Conservation (phyloP, 2,113 vertebrate species). For the Stomatorhinus ivindoensis region DNA sequence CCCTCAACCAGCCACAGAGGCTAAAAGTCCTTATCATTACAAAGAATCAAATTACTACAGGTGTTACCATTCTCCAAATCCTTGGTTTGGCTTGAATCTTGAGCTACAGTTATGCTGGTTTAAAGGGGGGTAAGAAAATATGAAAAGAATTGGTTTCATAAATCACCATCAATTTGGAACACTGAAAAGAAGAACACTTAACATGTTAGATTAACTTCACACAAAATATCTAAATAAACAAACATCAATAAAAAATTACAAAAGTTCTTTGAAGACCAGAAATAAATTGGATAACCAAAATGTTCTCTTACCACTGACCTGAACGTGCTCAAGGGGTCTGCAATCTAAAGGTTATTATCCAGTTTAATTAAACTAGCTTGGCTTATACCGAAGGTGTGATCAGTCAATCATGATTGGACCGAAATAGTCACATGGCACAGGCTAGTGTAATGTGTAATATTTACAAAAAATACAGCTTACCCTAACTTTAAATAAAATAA, state of each 20-base stretch:
- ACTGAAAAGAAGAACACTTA: neutral
- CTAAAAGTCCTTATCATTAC: neutral
- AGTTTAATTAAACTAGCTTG: too few relatives aligned
- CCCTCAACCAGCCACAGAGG: neutral
- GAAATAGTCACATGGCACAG: too few relatives aligned
- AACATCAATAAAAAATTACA: neutral
- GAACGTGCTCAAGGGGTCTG: too few relatives aligned
- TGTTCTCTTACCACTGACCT: too few relatives aligned
- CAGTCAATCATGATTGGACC: too few relatives aligned
- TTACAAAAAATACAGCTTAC: too few relatives aligned
- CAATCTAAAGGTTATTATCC: too few relatives aligned
- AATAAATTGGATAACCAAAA: neutral
- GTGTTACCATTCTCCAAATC: neutral
- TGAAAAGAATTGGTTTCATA: neutral
- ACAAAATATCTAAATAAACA: neutral
- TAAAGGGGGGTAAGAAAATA: neutral
- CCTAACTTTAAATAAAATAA: too few relatives aligned
- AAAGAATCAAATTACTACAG: neutral
- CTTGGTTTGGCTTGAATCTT: neutral
- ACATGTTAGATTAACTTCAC: neutral
- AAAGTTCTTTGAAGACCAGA: neutral
- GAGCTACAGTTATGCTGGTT: constrained; percentile 34
- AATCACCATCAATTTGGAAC: neutral
- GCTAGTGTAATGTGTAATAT: too few relatives aligned
- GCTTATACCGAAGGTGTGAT: too few relatives aligned